Evolutionary conservation across 1,140 invertebrate species (phyloP).

Genomic region (Hycleus phaleratus): DNA sequence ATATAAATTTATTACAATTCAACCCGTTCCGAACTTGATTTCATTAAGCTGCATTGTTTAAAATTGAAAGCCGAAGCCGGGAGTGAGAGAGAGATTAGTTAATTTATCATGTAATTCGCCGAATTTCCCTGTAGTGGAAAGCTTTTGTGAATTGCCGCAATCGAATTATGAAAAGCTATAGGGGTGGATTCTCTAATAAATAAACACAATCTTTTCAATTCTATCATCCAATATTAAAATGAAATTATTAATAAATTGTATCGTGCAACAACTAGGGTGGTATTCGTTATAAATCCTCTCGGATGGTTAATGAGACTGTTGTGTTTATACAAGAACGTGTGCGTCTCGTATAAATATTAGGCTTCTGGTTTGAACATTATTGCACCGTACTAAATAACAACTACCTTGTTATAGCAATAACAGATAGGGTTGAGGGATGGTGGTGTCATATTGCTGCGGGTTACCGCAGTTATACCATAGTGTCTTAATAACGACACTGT

Average conservation of each 20-base stretch:
- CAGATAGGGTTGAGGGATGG: slow-evolving; percentile 4
- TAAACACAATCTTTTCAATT: background rate
- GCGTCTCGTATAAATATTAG: slow-evolving; percentile 13
- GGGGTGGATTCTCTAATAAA: background rate
- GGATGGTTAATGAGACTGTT: slow-evolving; percentile 9
- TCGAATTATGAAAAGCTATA: slow-evolving; percentile 18
- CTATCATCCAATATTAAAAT: background rate
- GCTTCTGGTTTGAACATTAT: slow-evolving; percentile 14
- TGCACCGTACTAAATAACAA: slow-evolving; percentile 16
- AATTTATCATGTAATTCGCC: slow-evolving; percentile 41
- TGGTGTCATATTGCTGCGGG: slow-evolving; percentile 8
- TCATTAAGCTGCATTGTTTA: slow-evolving; percentile 42
- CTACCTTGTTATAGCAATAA: slow-evolving; percentile 13
- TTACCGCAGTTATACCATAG: slow-evolving; percentile 9
- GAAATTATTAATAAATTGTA: background rate
- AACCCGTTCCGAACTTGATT: slow-evolving; percentile 42
- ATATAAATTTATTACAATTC: slow-evolving; percentile 41
- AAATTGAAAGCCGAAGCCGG: slow-evolving; percentile 35
- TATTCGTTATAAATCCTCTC: slow-evolving; percentile 8
- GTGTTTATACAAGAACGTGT: slow-evolving; percentile 8
- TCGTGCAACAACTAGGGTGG: background rate
- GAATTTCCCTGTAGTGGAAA: slow-evolving; percentile 32
- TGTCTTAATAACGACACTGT: slow-evolving; percentile 7
- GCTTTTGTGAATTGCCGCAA: slow-evolving; percentile 26
- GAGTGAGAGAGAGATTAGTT: slow-evolving; percentile 33